Evolutionary conservation across 2,797 vertebrate genomes (phyloP), one percentile per base, ranked within the genome.

Genomic region (Gobionotothen gibberifrons): DNA sequence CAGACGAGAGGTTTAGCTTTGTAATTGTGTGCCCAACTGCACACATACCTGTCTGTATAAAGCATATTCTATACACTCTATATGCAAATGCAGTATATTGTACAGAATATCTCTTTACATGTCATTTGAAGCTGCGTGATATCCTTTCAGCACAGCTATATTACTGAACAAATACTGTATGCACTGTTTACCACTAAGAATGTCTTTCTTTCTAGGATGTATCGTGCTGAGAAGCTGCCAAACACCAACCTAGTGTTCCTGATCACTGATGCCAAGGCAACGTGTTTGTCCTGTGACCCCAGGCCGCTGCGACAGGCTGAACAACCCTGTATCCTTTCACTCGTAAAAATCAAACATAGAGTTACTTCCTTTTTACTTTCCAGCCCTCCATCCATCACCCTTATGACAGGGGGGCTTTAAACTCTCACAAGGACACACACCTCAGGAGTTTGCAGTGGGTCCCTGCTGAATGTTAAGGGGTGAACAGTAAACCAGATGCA

Each of bases 191-290:
- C 42, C 21, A 46, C 10, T 49, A 40, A 78, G 3, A 81, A 21
- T 58, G 13, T 71, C 21, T 78, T 39, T 32, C 80, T 89, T 93
- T 87, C 9, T 83, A 99, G 98, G 91, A 97, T 99, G 94, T 99
- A 97, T 85, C 94, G 96, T 39, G 97, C 96, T 0, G 97, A 99
- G 93, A 99, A 99, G 90, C 95, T 99, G 87, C 95, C 96, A 80
- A 97, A 96, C 86, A 99, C 97, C 78, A 99, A 99, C 89, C 89
- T 99, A 83, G 95, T 99, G 79, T 99, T 99, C 92, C 95, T 99
- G 85, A 98, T 99, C 90, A 96, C 97, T 15, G 98, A 99, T 85
- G 97, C 96, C 87, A 97, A 95, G 87, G 94, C 93, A 16, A 97
- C 97, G 3, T 99, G 98, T 89, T 95, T 95, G 69, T 95, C 96